Percentiles rank a stretch among this genome's conserved stretches.
Conservation (phyloP, 2,113 vertebrate genomes). For the Heterotilapia buettikoferi region DNA sequence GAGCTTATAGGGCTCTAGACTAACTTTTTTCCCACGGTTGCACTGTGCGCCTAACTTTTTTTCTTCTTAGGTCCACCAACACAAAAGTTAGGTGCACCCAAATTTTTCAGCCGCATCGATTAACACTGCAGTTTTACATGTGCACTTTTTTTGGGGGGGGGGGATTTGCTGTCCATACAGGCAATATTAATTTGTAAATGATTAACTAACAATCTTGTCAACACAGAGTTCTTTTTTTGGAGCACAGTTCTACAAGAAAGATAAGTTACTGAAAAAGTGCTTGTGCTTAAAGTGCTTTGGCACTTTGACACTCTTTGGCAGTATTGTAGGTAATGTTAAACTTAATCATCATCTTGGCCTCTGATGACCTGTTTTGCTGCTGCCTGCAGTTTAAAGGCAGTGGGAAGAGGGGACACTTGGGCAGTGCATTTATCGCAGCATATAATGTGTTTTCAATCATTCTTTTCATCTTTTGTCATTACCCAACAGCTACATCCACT, state of each 20-base stretch:
- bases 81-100: not conserved
- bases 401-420: accelerated
- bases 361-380: accelerated
- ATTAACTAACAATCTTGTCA: not conserved
- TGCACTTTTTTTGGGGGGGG: accelerated
- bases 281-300: not conserved
- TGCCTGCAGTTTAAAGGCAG: accelerated
- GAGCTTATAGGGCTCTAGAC: not conserved
- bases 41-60: accelerated
- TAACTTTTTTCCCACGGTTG: not conserved
- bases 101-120: accelerated
- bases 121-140: not conserved
- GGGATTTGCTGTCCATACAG: not conserved
- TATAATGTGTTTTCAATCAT: not conserved
- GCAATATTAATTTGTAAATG: not conserved
- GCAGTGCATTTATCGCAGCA: accelerated
- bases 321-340: not conserved
- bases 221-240: not conserved
- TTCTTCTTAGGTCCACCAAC: not conserved
- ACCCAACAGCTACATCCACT: not conserved
- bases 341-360: accelerated
- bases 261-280: accelerated
- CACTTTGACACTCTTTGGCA: not conserved
- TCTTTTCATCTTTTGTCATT: not conserved
- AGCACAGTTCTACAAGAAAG: not conserved